Conservation (phyloP, 2,888 invertebrate genomes). For the Scrobipalpa atriplicella region DNA sequence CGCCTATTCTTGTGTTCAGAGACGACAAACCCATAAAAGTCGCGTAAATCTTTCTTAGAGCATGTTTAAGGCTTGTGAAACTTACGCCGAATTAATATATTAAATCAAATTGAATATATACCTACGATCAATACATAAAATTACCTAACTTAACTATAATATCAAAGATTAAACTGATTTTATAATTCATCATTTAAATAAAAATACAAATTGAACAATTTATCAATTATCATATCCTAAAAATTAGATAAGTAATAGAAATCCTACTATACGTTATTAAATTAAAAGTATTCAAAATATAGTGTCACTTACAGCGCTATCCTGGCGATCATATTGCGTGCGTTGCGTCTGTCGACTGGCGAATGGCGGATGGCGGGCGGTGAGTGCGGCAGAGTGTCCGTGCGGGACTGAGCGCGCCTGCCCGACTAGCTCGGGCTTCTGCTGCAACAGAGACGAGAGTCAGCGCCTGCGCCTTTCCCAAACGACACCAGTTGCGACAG, state of each 20-base stretch:
- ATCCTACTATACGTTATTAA: background rate
- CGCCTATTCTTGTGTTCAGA: background rate
- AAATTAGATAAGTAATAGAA: no score
- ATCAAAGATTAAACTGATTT: no score
- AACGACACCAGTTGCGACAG: slow-evolving; percentile 77
- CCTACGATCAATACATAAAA: no score
- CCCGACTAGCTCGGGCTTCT: slow-evolving; percentile 65
- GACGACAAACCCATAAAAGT: background rate
- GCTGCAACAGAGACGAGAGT: slow-evolving; percentile 79
- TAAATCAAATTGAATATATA: background rate
- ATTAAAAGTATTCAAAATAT: background rate
- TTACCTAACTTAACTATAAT: no score
- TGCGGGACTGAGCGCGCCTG: slow-evolving; percentile 46
- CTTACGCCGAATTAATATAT: background rate
- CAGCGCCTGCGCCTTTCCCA: slow-evolving; percentile 79
- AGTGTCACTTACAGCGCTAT: slow-evolving; percentile 69
- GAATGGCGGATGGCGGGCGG: slow-evolving; percentile 39
- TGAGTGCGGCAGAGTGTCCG: slow-evolving; percentile 29
- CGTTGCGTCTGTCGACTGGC: slow-evolving; percentile 38
- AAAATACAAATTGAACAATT: no score
- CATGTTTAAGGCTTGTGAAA: background rate
- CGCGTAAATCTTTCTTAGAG: background rate
- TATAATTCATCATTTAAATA: background rate
- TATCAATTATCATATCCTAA: background rate
- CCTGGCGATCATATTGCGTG: slow-evolving; percentile 65